Conservation (phyloP, 2,797 vertebrate species). For the Decapterus maruadsi region DNA sequence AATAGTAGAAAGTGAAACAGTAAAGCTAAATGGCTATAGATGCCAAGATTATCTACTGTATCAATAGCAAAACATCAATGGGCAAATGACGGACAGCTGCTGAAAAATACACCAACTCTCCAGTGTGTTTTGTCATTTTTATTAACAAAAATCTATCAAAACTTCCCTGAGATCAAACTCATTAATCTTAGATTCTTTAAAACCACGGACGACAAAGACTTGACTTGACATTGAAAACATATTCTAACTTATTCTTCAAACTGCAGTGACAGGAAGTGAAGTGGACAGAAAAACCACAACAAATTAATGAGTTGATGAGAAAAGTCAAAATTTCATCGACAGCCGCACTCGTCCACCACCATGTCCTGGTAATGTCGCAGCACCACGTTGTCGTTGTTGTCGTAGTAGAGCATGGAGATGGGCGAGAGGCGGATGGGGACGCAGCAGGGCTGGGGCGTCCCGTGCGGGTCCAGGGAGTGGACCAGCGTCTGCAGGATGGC, state of each 20-base stretch:
- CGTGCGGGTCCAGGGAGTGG: slow-evolving; percentile 88
- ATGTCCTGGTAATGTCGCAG: slow-evolving; percentile 96
- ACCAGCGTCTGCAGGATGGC: slow-evolving; percentile 95
- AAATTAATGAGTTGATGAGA: not conserved
- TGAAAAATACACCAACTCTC: not conserved
- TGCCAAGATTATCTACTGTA: too few relatives aligned
- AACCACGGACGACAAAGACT: slow-evolving; percentile 12
- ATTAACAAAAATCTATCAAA: slow-evolving; percentile 7
- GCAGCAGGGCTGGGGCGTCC: slow-evolving; percentile 92
- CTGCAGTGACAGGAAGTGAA: not conserved
- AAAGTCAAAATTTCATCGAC: slow-evolving; percentile 81
- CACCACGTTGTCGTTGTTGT: slow-evolving; percentile 96
- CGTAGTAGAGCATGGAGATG: slow-evolving; percentile 95
- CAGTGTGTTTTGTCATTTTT: slow-evolving; percentile 13
- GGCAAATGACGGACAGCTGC: too few relatives aligned
- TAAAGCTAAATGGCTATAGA: too few relatives aligned
- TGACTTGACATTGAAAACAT: not conserved
- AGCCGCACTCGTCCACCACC: slow-evolving; percentile 97
- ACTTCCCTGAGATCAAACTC: not conserved
- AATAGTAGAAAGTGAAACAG: too few relatives aligned
- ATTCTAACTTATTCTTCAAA: not conserved
- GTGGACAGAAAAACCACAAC: not conserved
- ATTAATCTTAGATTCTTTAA: slow-evolving; percentile 23
- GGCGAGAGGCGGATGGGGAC: slow-evolving; percentile 93
- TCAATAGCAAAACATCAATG: too few relatives aligned